A percentile compares a stretch with the other conserved stretches of the same genome.
Evolutionary conservation across 2,113 vertebrate species (phyloP).

Genomic region (Corythornis vintsioides): DNA sequence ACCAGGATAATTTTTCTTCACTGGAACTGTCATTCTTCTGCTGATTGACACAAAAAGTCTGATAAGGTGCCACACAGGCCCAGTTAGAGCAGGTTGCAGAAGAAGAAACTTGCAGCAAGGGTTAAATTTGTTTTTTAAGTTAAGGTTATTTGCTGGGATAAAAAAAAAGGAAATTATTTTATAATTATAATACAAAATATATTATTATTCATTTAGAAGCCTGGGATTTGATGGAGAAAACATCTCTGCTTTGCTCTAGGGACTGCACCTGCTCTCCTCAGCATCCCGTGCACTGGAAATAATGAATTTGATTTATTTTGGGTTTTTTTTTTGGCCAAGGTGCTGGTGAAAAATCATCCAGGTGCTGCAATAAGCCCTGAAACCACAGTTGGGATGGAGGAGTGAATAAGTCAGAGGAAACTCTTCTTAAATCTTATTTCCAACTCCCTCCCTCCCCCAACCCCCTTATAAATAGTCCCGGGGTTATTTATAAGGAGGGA

Average conservation of each 20-base stretch:
- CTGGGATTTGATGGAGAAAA: background rate
- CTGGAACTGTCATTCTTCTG: fast-evolving
- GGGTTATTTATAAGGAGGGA: background rate
- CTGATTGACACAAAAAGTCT: fast-evolving
- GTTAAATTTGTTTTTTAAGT: no score
- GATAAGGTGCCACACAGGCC: fast-evolving
- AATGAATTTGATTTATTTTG: background rate
- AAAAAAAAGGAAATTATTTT: background rate
- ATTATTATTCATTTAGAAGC: background rate
- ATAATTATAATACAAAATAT: background rate
- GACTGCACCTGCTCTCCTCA: fast-evolving
- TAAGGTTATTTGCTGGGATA: background rate
- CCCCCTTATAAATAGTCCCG: background rate
- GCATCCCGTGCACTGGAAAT: background rate
- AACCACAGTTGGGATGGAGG: background rate
- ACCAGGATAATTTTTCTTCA: background rate
- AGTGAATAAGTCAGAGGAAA: background rate
- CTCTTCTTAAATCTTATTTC: background rate
- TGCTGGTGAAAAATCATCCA: background rate
- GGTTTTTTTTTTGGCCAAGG: background rate
- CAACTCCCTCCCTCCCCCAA: background rate
- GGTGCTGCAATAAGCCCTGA: background rate
- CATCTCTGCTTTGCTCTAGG: background rate
- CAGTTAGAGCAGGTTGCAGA: background rate
- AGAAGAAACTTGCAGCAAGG: background rate